Evolutionary conservation across 2,888 invertebrate species (phyloP).

Genomic region (Drosophila mulleri): DNA sequence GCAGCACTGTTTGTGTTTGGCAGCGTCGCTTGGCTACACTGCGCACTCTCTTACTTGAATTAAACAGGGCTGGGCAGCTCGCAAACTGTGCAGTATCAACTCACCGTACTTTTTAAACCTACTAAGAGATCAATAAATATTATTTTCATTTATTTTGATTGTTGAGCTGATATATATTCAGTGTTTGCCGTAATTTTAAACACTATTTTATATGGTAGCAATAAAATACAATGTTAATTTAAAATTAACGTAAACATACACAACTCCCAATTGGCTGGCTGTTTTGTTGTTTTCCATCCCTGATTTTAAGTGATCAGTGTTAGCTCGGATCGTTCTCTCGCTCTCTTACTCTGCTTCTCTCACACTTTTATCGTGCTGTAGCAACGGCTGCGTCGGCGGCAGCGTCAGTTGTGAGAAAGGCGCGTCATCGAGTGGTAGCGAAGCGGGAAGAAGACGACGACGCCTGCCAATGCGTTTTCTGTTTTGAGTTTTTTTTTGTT

Average conservation of each 20-base stretch:
- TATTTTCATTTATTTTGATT: not conserved
- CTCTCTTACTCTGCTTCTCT: constrained; percentile 20
- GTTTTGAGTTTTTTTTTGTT: constrained; percentile 34
- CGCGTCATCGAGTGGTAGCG: constrained; percentile 47
- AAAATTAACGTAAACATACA: not conserved
- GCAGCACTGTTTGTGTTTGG: constrained; percentile 49
- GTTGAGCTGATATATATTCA: not conserved
- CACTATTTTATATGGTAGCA: not conserved
- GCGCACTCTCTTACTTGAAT: constrained; percentile 30
- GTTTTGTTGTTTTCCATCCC: constrained; percentile 35
- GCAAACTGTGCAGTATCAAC: not conserved
- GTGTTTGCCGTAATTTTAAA: not conserved
- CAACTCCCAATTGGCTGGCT: constrained; percentile 25
- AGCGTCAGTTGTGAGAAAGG: constrained; percentile 60
- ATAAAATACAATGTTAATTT: not conserved
- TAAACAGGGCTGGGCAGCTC: constrained; percentile 39
- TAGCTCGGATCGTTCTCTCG: constrained; percentile 37
- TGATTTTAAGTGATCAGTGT: constrained; percentile 24
- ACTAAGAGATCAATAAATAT: not conserved
- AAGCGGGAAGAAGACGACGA: constrained; percentile 39
- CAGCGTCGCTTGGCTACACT: constrained; percentile 49
- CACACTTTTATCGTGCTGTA: constrained; percentile 43
- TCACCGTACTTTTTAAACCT: not conserved
- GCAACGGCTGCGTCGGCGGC: constrained; percentile 55
- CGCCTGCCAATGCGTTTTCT: constrained; percentile 38